Evolutionary conservation across 1,140 invertebrate genomes (phyloP), one percentile per base, ranked within the genome.

Genomic region (Temnothorax curvispinosus): DNA sequence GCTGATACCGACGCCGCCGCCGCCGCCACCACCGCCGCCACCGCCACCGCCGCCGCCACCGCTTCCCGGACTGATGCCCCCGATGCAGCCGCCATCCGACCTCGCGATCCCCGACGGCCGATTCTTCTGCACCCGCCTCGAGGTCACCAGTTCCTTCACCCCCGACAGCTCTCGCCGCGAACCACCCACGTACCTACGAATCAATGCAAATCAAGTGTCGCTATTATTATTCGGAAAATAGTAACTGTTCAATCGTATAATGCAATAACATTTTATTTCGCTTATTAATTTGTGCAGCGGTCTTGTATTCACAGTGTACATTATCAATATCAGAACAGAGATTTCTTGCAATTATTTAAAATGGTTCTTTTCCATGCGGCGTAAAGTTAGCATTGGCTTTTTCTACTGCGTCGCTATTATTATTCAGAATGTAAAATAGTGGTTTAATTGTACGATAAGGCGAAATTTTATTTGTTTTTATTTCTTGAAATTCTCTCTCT

Each of bases 141-240:
- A 93, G 87, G 87, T 92, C 85, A 94, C 94, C 72, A 93, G 69
- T 87, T 95, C 94, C 85, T 95, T 95, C 76, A 94, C 91, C 72
- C 93, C 93, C n/a, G 93, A 92, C 85, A 94, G 88, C 77, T 95
- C 94, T 89, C 94, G 90, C 77, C 93, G 94, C 47, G 94, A 93
- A 62, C 93, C 91, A 74, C 93, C 89, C 41, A 93, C 94, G 91
- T 92, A 94, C 82, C 94, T 95, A 67, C 72, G 90, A 91, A 89
- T 9, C 35, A 62, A 60, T 58, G 35, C 32, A 85, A 76, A 64
- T 52, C 9, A 78, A 54, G 3, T 27, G 15, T 76, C 41, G 47
- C 13, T 32, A 50, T 85, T 80, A 81, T 81, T 78, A 64, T 78
- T n/a, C 54, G 18, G 1, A 18, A 41, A 58, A 44, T 58, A 27